Evolutionary conservation across 1,140 invertebrate species (phyloP), one percentile per base, ranked within the genome.

Genomic region (Colletes gigas): DNA sequence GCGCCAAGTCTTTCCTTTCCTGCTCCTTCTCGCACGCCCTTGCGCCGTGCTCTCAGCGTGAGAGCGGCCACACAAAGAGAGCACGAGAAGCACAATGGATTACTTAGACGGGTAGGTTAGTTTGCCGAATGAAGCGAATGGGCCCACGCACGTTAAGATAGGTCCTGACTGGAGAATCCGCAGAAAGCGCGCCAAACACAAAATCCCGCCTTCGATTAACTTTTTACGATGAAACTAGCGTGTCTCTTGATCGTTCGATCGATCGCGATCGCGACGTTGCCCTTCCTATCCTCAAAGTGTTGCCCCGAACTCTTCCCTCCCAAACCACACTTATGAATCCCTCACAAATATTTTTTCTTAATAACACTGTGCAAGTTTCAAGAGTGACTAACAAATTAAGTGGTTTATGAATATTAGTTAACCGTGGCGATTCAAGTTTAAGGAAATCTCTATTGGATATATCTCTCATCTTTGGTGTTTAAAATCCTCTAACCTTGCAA

Each of bases 101-200:
- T 90, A 91, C 88, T 92, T 90, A 90, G 90, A 87, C 90, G 90
- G 91, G 90, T 93, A 92, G 92, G 91, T 93, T 92, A 92, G 89
- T 92, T 93, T 92, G 88, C 83, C 89, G 86, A 87, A 88, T 83
- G 85, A 89, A 90, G 83, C 88, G 77, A 89, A 67, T 77, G 84
- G 84, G 88, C 90, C 90, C 89, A 92, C 90, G 91, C 90, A 92
- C 88, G 90, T 92, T 92, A 92, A 91, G 92, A 93, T 93, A 93
- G 89, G 91, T 92, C 90, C 91, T 91, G 91, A 90, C 89, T 89
- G 77, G 57, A 82, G 85, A 88, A 89, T 89, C 83, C 82, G 77
- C 47, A 83, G 55, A 86, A 88, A 88, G 83, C 84, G 76, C 82
- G 78, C 83, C 47, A 89, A 86, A 87, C 69, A 71, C 65, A 68